Base-by-base conservation (phyloP, 2,113 vertebrate species). In the Xiphorhynchus elegans region DNA sequence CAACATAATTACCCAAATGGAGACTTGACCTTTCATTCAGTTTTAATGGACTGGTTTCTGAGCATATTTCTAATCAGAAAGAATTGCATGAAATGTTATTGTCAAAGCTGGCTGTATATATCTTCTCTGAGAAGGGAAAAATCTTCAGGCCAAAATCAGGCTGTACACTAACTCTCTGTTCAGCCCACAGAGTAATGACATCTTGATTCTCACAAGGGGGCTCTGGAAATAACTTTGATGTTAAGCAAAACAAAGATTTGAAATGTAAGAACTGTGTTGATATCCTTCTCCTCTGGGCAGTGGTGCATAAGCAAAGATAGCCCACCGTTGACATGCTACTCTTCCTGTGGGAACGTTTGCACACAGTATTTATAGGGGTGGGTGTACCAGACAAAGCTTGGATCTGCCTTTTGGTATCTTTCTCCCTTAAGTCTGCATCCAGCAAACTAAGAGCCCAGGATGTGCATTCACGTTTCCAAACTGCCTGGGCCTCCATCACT, bases 11-110 rank as follows among this genome's bases (percentile, higher is more conserved):
- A 90, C 72, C 69, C 66, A 94, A 95, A 95, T 89, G 81, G 82
- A 92, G 91, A 55, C 82, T 93, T 94, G 95, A 96, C 94, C 95
- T 97, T 97, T 96, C 63, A 64, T 90, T 95, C 44, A 13, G 76
- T 53, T 90, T 84, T 95, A 93, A 96, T 90, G 78, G 79, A 67
- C 91, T 91, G 60, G 92, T 95, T 89, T 80, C 80, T 80, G 53
- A 84, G 84, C 82, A 82, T 17, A 59, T 84, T 88, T 89, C 88
- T 92, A 83, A 85, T 89, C 50, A 69, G 55, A 80, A 75, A 86
- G 62, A 70, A 76, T 53, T 52, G 67, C 17, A 13, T 49, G 25
- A 63, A 77, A 66, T 74, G 60, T 84, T 89, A 53, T 42, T 87
- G 77, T 89, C 40, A 12, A 42, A 84, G 63, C 76, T 91, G 29